Evolutionary conservation across 2,797 vertebrate species (phyloP), one percentile per base, ranked within the genome.

Genomic region (Amblyraja radiata): DNA sequence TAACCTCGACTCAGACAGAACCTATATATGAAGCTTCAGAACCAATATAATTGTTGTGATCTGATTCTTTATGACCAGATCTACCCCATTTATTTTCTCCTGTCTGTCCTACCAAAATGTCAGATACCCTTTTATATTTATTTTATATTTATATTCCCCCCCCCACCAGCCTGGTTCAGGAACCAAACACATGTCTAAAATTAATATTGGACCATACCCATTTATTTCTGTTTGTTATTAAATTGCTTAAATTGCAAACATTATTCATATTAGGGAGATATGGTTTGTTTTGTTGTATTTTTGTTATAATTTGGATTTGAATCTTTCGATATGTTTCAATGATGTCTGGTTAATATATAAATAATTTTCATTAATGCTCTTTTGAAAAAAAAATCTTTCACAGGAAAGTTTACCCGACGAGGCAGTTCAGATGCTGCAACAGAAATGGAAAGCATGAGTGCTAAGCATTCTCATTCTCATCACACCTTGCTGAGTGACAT

Each of bases 381-480:
- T 80, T 74, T 16, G 8, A 32, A 28, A 84, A 25, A 88, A 61
- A 90, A 36, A 80, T 86, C n/a, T 73, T 18, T 90, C 46, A 0
- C 95, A 99, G 99, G 99, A 18, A 99, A 97, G 93, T 97, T 99
- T 94, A 98, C 98, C 28, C 96, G 98, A 58, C 95, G 99, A 2
- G 98, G 99, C 93, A 99, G 99, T 95, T 97, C 98, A 0, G 99
- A 99, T 93, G 98, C 97, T 11, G 97, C 98, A 0, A 97, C 98
- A 0, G 99, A 99, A 94, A 98, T 98, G 93, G 99, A 99, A 95
- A 98, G 98, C 94, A 96, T 99, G 94, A 97, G 98, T 0, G 96
- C 98, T 71, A 97, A 98, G 93, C 99, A 99, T 94, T 99, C 98
- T 0, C 99, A 99, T 93, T 99, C 99, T 0, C 99, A 99, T 86